Evolutionary conservation across 2,888 invertebrate genomes (phyloP).

Genomic region (Rotaria magnacalcarata): DNA sequence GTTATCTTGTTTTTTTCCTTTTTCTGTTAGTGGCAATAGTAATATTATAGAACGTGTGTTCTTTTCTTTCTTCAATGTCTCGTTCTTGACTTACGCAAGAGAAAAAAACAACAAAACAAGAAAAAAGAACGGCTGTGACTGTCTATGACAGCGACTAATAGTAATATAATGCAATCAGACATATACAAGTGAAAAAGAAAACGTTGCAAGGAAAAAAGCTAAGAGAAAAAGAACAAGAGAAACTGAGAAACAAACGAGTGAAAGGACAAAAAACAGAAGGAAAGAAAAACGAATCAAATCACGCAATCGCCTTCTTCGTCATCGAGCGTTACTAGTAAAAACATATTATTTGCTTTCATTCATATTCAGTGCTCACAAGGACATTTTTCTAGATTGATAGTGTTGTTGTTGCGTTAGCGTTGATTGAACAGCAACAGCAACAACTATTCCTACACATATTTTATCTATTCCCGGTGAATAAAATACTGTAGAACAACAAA

Average conservation of each 20-base stretch:
- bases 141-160: background rate
- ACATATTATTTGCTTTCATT: conserved; percentile 2
- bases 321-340: background rate
- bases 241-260: background rate
- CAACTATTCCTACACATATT: background rate
- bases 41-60: background rate
- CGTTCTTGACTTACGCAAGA: conserved; percentile 18
- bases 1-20: no score
- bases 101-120: conserved; percentile 16
- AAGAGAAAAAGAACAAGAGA: background rate
- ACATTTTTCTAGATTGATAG: background rate
- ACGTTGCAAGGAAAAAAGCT: background rate
- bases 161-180: conserved; percentile 18
- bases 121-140: background rate
- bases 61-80: background rate
- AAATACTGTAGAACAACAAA: background rate
- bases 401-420: background rate
- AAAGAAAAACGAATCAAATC: conserved; percentile 6
- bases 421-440: background rate
- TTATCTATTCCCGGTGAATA: conserved; percentile 23
- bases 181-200: background rate
- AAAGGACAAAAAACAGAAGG: no score
- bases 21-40: background rate
- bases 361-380: background rate
- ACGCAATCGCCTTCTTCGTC: conserved; percentile 7